Conservation (phyloP, 2,797 vertebrate species). For the Geotrypetes seraphini region DNA sequence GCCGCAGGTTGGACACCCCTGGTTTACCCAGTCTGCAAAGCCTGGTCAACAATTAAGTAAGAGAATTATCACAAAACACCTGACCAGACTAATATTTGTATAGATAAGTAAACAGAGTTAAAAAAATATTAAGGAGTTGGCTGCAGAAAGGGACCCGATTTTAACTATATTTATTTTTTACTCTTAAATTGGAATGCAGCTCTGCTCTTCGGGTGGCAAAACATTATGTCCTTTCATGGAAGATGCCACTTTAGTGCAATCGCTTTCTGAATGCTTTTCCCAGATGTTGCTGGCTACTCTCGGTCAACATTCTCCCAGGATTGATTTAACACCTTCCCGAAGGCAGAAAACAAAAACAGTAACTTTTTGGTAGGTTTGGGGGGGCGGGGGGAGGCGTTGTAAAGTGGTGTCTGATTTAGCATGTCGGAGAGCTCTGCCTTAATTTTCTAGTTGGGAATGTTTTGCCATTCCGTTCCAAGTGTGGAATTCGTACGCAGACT, state of each 20-base stretch:
- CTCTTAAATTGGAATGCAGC: conserved; percentile 14
- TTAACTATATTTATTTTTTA: conserved; percentile 16
- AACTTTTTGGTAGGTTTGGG: conserved; percentile 3
- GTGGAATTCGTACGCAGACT: too few species aligned
- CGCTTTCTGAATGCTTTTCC: conserved; percentile 31
- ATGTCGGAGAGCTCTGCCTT: neutral
- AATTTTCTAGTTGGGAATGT: too few species aligned
- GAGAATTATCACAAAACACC: conserved; percentile 32
- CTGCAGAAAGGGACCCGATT: neutral
- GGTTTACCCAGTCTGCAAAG: too few species aligned
- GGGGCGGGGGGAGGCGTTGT: too few species aligned
- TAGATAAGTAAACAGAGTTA: conserved; percentile 47
- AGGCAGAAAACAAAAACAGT: conserved; percentile 3
- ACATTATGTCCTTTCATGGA: conserved; percentile 8
- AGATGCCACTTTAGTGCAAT: conserved; percentile 3
- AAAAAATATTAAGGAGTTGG: neutral
- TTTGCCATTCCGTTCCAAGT: too few species aligned
- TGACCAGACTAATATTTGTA: conserved; percentile 35
- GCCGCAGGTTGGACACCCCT: too few species aligned
- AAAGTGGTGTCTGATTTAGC: too few species aligned
- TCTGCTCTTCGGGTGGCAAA: neutral
- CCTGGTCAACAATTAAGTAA: too few species aligned
- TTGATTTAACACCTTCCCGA: conserved; percentile 12
- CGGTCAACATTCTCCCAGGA: conserved; percentile 27
- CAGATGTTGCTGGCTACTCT: conserved; percentile 36